Conservation (phyloP, 2,113 vertebrate species). For the Chlorodrepanis virens region DNA sequence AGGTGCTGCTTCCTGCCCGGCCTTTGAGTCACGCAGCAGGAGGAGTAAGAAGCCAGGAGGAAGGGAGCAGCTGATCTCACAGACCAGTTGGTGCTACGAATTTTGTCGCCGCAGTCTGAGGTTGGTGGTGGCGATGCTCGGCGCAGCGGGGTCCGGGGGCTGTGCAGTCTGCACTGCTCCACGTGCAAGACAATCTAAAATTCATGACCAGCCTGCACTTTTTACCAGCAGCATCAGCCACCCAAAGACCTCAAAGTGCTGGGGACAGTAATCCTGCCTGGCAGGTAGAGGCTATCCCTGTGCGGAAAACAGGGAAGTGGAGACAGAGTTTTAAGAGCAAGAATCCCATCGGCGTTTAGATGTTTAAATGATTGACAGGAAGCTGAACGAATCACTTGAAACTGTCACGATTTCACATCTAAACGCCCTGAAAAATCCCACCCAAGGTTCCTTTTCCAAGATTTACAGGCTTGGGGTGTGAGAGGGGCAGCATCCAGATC, state of each 20-base stretch:
- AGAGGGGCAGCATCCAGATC: neutral
- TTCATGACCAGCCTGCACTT: conserved; percentile 60
- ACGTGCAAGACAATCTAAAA: conserved; percentile 65
- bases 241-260: neutral
- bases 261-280: neutral
- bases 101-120: conserved; percentile 30
- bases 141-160: neutral
- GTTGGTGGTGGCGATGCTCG: conserved; percentile 13
- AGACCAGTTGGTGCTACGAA: neutral
- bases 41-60: neutral
- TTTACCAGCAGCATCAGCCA: neutral
- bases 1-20: neutral
- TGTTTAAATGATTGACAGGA: neutral
- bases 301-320: neutral
- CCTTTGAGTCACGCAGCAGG: neutral
- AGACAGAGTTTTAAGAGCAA: neutral
- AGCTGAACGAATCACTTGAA: neutral
- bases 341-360: neutral
- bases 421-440: neutral
- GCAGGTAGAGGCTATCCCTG: neutral
- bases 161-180: neutral
- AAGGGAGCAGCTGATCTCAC: conserved; percentile 49
- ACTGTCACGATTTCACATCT: neutral
- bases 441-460: neutral
- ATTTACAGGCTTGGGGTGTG: neutral